phyloP scores from a whole-genome alignment of 2,888 invertebrate species.

The Iselma pallidipennis region DNA sequence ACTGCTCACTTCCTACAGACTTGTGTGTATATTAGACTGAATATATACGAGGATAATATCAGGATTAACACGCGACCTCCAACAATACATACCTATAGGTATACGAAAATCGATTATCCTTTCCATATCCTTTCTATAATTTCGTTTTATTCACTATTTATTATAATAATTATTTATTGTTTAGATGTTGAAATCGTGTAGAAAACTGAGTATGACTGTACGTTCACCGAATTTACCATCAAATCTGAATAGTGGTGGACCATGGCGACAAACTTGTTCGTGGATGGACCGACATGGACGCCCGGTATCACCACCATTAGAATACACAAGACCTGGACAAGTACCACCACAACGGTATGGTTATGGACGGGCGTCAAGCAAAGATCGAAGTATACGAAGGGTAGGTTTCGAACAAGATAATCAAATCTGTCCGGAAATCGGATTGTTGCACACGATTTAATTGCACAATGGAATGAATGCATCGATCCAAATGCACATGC shows the following conservation, averaged over 20 bases:
- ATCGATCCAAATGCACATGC: no score
- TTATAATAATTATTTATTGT: constrained; percentile 26
- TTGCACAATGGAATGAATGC: no score
- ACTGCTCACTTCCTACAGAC: constrained; percentile 14
- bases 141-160: not conserved
- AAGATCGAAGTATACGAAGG: constrained; percentile 68
- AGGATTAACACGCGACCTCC: constrained; percentile 11
- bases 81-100: not conserved
- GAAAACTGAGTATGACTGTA: constrained; percentile 87
- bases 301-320: constrained; percentile 82
- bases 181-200: constrained; percentile 89
- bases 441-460: no score
- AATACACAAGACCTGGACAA: constrained; percentile 59
- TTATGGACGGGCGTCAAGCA: constrained; percentile 57
- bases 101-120: constrained; percentile 11
- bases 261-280: constrained; percentile 79
- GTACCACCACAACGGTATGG: constrained; percentile 51
- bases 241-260: constrained; percentile 57
- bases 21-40: not conserved
- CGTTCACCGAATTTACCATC: constrained; percentile 76
- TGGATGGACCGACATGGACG: constrained; percentile 94
- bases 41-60: not conserved
- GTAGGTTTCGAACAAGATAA: no score
- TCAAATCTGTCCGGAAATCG: no score
- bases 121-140: not conserved